Base-by-base conservation (phyloP, 2,113 vertebrate genomes). In the Anser cygnoides region DNA sequence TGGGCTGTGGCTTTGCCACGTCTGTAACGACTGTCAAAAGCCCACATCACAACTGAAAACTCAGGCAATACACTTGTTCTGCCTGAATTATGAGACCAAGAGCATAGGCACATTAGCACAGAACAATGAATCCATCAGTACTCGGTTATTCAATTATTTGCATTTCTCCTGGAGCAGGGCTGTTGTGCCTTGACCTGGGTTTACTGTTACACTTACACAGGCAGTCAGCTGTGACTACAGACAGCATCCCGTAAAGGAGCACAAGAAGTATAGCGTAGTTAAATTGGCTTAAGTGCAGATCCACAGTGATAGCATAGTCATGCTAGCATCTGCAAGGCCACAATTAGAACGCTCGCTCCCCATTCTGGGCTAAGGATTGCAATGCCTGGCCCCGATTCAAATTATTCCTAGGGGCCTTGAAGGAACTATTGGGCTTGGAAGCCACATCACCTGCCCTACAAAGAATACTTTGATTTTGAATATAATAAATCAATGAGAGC, bases 111-210 rank as follows among this genome's bases (percentile, higher is more conserved):
- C 37, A 21, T 68, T 39, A 59, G 59, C 37, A 7, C 3, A 35
- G 13, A 31, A 52, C 10, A 18, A 41, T 23, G 55, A 75, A 63
- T 84, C 90, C 79, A 63, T 55, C 25, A 25, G 37, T 83, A 83
- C 46, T 88, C 85, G 71, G 88, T 92, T 94, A 96, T 62, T 79
- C 84, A 91, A 67, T 73, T 83, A 71, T 10, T 28, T 74, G 3
- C 21, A n/a, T 19, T 66, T 79, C 55, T 71, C 44, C 62, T 44
- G 31, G 50, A 87, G 59, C 11, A 65, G 17, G 25, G 39, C 21
- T 55, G n/a, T 9, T 63, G 41, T 67, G 65, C 57, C 65, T 96
- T 50, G 10, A 58, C 65, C 63, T 9, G 82, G 74, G 73, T 62
- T 75, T 87, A 66, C 66, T 79, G 89, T 13, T 44, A 61, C 21